Percentiles rank a stretch among this genome's conserved stretches.
phyloP scores from a whole-genome alignment of 2,797 vertebrate genomes.

The Gallinago solitaria region DNA sequence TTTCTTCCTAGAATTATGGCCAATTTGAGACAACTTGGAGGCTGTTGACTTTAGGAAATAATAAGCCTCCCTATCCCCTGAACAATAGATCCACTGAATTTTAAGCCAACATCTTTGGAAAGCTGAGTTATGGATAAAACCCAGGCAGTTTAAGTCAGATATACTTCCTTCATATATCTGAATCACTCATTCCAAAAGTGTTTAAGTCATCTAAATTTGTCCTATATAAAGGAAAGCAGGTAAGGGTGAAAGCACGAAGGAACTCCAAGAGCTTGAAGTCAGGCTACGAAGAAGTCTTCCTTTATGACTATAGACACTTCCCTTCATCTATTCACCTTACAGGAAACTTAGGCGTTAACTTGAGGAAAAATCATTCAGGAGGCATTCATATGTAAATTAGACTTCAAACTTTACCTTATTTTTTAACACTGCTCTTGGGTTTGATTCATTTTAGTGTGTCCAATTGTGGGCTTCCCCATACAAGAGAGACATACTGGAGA shows the following conservation, averaged over 20 bases:
- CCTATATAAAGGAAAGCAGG: neutral
- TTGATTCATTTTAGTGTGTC: neutral
- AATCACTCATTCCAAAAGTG: neutral
- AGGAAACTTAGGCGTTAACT: neutral
- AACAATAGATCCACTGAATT: constrained; percentile 4
- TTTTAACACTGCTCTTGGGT: neutral
- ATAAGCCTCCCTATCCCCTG: neutral
- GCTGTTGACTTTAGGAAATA: neutral
- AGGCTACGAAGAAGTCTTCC: neutral
- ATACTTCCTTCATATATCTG: neutral
- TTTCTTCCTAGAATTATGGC: constrained; percentile 31
- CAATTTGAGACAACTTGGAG: constrained; percentile 24
- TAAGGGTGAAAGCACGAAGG: neutral
- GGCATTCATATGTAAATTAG: neutral
- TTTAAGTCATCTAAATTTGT: neutral
- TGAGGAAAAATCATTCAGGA: neutral
- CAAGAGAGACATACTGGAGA: neutral
- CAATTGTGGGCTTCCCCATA: neutral
- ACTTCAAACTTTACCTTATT: neutral
- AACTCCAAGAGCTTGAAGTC: neutral
- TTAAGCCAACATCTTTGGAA: neutral
- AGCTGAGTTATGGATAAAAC: neutral
- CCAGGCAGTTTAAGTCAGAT: neutral
- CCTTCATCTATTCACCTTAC: neutral
- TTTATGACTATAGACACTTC: neutral